Percentiles rank a stretch among this genome's conserved stretches.
Evolutionary conservation across 2,113 vertebrate genomes (phyloP).

Genomic region (Himantopus leucocephalus): DNA sequence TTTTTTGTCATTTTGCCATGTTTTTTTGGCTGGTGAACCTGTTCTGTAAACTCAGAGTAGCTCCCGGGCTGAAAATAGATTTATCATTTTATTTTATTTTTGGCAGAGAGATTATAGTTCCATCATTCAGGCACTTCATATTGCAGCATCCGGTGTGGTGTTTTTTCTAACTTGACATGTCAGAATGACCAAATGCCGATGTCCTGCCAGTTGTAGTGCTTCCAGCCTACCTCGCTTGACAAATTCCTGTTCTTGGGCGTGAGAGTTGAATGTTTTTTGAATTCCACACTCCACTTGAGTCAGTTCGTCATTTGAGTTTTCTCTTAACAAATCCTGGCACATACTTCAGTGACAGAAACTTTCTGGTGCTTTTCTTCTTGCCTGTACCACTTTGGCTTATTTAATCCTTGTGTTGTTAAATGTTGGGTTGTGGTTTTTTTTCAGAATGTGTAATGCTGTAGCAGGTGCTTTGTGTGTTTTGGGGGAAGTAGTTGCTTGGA

Average conservation of each 20-base stretch:
- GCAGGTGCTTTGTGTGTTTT: not conserved
- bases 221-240: not conserved
- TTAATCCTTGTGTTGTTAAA: not conserved
- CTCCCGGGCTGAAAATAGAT: not conserved
- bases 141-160: not conserved
- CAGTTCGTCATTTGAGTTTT: not conserved
- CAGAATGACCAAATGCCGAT: not conserved
- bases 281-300: not conserved
- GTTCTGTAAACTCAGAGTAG: not conserved
- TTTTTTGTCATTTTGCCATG: not conserved
- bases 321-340: not conserved
- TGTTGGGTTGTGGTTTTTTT: not conserved
- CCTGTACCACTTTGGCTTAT: not conserved
- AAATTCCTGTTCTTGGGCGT: not conserved
- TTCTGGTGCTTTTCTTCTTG: not conserved
- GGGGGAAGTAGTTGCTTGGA: not conserved
- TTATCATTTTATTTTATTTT: constrained; percentile 16
- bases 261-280: not conserved
- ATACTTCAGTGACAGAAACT: not conserved
- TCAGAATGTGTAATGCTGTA: not conserved
- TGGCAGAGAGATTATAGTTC: not conserved
- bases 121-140: not conserved
- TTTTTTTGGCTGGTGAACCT: constrained; percentile 12
- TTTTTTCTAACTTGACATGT: not conserved
- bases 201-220: not conserved